Conservation (phyloP, 2,113 vertebrate genomes). For the Xenopus laevis region DNA sequence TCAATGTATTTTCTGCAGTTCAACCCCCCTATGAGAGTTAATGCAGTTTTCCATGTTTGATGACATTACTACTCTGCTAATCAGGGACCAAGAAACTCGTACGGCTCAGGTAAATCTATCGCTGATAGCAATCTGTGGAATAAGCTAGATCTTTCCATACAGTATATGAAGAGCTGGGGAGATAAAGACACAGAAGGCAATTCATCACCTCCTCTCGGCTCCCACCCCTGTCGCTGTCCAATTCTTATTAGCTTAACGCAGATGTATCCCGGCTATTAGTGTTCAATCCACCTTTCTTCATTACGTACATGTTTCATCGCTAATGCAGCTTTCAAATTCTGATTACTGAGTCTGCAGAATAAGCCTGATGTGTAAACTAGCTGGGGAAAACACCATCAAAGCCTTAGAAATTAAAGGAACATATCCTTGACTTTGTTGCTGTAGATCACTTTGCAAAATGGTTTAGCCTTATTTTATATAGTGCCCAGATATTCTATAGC, state of each 20-base stretch:
- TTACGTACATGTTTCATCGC: conserved; percentile 22
- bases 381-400: not conserved
- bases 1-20: not conserved
- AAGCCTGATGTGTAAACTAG: conserved; percentile 18
- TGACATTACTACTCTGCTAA: not conserved
- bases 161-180: conserved; percentile 22
- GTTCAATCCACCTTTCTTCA: conserved; percentile 27
- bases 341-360: conserved; percentile 29
- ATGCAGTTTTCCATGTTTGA: not conserved
- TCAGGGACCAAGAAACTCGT: not conserved
- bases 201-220: conserved; percentile 15
- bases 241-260: conserved; percentile 32
- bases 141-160: not conserved
- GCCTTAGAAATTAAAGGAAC: not conserved
- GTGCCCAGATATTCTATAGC: no score
- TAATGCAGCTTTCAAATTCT: conserved; percentile 22
- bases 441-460: no score
- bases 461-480: no score
- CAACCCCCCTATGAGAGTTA: not conserved
- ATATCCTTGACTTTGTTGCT: not conserved
- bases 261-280: conserved; percentile 37
- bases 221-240: conserved; percentile 25
- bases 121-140: not conserved
- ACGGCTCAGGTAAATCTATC: not conserved
- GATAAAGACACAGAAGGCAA: conserved; percentile 5